Conservation (phyloP, 2,888 invertebrate species). For the Cyclophora albipunctata region DNA sequence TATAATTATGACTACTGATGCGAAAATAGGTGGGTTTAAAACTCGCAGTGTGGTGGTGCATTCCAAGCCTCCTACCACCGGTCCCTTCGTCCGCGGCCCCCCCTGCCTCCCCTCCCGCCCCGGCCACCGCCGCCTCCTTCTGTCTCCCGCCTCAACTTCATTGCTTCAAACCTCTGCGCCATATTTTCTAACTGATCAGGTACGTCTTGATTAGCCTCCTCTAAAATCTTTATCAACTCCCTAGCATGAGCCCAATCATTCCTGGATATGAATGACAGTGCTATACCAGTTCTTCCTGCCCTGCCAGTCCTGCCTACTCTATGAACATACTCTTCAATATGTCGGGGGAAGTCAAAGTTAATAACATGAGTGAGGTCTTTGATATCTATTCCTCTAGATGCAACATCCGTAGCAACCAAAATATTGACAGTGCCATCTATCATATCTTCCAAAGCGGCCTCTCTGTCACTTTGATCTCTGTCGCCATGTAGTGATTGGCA, state of each 20-base stretch:
- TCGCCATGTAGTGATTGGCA: slow-evolving; percentile 93
- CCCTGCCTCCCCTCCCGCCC: slow-evolving; percentile 44
- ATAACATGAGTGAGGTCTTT: slow-evolving; percentile 92
- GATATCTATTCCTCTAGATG: slow-evolving; percentile 94
- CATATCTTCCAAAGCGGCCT: slow-evolving; percentile 89
- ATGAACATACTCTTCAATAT: slow-evolving; percentile 97
- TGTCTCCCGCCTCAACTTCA: slow-evolving; percentile 77
- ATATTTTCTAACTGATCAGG: slow-evolving; percentile 84
- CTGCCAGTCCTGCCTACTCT: slow-evolving; percentile 96
- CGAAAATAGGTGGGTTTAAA: no score
- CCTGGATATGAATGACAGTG: slow-evolving; percentile 87
- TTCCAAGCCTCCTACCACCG: slow-evolving; percentile 29
- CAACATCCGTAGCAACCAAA: slow-evolving; percentile 95
- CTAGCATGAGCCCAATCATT: slow-evolving; percentile 88
- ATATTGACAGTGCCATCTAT: slow-evolving; percentile 86
- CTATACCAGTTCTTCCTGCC: slow-evolving; percentile 89
- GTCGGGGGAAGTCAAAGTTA: slow-evolving; percentile 94
- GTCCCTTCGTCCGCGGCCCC: slow-evolving; percentile 38
- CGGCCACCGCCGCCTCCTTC: slow-evolving; percentile 64
- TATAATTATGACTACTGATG: no score
- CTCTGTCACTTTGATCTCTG: slow-evolving; percentile 85
- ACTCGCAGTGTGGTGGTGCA: no score
- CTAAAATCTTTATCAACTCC: slow-evolving; percentile 88
- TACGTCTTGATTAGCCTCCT: slow-evolving; percentile 90
- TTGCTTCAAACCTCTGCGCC: slow-evolving; percentile 82